Base-by-base conservation (phyloP, 2,888 invertebrate species). In the Phalera bucephala region DNA sequence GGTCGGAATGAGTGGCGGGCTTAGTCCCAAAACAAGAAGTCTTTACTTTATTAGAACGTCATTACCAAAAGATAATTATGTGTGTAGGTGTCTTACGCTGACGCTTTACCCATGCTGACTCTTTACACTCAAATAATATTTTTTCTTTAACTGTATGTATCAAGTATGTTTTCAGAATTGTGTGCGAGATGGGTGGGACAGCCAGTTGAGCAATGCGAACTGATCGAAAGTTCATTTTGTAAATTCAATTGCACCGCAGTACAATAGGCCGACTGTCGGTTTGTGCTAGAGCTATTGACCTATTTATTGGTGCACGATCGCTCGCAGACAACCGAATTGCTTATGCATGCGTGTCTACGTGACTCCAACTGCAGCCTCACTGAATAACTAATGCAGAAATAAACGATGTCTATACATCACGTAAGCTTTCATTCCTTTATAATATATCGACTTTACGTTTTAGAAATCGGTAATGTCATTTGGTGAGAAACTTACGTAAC, bases 281-380 rank as follows among this genome's bases (percentile, higher is more conserved):
- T 55, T 52, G 48, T 54, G 37, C 38, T 57, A 50, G 49, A 80
- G 73, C 75, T 79, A 80, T 81, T 84, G 85, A 80, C 85, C 86
- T 70, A 86, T 85, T 80, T 85, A 75, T 65, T 65, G 65, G 72
- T 64, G 74, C 80, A 82, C 80, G 79, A 76, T 63, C 69, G 69
- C 63, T 60, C 52, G 64, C 62, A 64, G 74, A 59, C 74, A 76
- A 47, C 74, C 69, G 63, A 74, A 83, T 83, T 75, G 77, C 70
- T 84, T 81, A 84, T 85, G 81, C 82, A 85, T 84, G 85, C 82
- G 73, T 79, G 70, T 67, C 77, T 72, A 77, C 73, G 76, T 76
- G 76, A 79, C 72, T 73, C 45, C 56, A 38, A 62, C 66, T 76
- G 73, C 79, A 82, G 70, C 69, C 65, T 74, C 68, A 65, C 72